These are phyloP conservation scores for Pharmacophagus antenor DNA, from an alignment of 2,888 invertebrate genomes.

Conservation along the genomic window DNA sequence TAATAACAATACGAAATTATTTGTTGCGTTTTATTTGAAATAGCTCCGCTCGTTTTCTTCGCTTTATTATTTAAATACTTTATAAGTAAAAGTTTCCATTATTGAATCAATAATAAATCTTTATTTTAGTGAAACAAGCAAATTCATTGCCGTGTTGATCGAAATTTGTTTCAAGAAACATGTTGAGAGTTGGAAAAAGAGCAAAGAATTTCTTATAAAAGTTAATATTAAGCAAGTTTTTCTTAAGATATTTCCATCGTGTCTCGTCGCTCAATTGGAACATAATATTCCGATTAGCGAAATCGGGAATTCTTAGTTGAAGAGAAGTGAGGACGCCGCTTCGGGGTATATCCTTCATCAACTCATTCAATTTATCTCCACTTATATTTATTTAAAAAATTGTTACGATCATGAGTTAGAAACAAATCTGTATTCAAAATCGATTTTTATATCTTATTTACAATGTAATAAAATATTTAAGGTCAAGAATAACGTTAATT, in stretches of 20 bases:
- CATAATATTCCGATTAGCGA: conserved; percentile 71
- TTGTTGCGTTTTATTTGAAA: neutral
- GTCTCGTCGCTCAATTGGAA: conserved; percentile 51
- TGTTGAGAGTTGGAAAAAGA: conserved; percentile 1
- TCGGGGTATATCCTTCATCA: conserved; percentile 62
- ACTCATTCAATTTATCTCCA: conserved; percentile 60
- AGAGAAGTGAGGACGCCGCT: conserved; percentile 61
- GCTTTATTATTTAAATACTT: neutral
- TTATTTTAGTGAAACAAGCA: neutral
- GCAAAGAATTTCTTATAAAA: conserved; percentile 23
- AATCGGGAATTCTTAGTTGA: conserved; percentile 54
- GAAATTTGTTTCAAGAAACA: conserved; percentile 25
- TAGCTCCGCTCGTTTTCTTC: neutral
- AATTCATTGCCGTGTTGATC: conserved; percentile 8
- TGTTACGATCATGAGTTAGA: neutral
- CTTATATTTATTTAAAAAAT: conserved; percentile 44
- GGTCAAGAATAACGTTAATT: too few species aligned
- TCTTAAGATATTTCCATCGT: conserved; percentile 40
- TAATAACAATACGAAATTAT: conserved; percentile 1
- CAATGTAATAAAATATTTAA: too few species aligned
- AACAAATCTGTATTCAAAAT: too few species aligned
- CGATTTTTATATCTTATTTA: too few species aligned
- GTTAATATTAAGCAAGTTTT: conserved; percentile 26
- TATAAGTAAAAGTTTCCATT: neutral
- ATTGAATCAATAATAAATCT: neutral